phyloP scores from a whole-genome alignment of 2,113 vertebrate species.

The Pseudopipra pipra region DNA sequence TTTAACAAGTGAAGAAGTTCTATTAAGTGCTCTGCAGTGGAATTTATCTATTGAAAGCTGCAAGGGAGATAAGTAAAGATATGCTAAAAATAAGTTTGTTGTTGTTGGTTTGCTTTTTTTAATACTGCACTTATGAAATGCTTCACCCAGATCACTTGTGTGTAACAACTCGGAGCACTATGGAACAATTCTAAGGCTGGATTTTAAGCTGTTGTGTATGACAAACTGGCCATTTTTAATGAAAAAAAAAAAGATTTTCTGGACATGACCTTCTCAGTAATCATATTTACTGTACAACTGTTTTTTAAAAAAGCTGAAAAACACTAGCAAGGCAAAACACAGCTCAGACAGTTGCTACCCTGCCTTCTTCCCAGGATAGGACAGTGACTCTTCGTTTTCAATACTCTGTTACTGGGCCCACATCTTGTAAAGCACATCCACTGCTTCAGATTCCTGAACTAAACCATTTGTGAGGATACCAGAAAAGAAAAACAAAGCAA shows the following conservation, averaged over 20 bases:
- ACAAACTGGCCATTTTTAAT: neutral
- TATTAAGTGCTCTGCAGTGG: neutral
- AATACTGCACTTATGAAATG: neutral
- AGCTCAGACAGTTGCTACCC: neutral
- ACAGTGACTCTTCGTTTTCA: neutral
- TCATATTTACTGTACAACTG: neutral
- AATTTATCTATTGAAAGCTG: neutral
- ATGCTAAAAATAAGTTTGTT: neutral
- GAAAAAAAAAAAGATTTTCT: neutral
- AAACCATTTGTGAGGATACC: neutral
- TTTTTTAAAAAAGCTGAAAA: neutral
- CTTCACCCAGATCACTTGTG: neutral
- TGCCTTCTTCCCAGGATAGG: neutral
- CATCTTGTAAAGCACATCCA: neutral
- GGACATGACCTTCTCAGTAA: neutral
- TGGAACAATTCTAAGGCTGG: neutral
- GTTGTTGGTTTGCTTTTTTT: neutral
- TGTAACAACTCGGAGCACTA: neutral
- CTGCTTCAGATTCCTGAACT: neutral
- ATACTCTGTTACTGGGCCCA: neutral
- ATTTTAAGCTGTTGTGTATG: neutral
- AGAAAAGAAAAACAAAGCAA: neutral
- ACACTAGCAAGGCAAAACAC: neutral
- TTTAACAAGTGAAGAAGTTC: neutral
- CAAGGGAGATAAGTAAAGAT: neutral